Base-by-base conservation (phyloP, 2,113 vertebrate genomes). In the Desmodus rotundus region DNA sequence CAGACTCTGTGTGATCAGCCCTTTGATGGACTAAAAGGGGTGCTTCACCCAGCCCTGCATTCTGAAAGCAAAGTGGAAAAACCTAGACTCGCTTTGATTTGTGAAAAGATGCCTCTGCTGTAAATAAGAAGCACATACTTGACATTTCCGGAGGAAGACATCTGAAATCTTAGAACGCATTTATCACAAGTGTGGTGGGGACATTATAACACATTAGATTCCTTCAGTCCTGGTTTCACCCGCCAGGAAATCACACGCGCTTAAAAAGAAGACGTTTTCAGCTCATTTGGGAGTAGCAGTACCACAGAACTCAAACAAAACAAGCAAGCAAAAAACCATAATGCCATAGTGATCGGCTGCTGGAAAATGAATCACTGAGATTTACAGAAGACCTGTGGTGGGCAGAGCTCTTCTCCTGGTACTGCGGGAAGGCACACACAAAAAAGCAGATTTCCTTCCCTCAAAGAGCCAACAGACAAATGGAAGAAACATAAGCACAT, bases 21-120 rank as follows among this genome's bases (percentile, higher is more conserved):
- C 50, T 96, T 95, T 33, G 80, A 95, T 89, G 80, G 15, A 2
- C 95, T 97, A 95, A 97, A 96, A 97, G 88, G 41, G 31, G 43
- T 92, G 47, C 58, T 94, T 96, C 52, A 54, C 4, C 5, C 15
- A 91, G 50, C n/a, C 89, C 91, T 72, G 31, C 73, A 68, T 38
- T 95, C 70, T 1, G 10, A 96, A 94, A 85, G 61, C 61, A 82
- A 97, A 96, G 33, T 12, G 54, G 54, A 50, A 90, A 96, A 54
- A 20, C 22, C 33, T 83, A 89, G 81, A 22, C 41, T 94, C 95
- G 56, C 93, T 92, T 76, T 88, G 24, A 95, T 78, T 90, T 93
- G 47, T 72, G 80, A 94, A 80, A 96, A 96, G 83, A 26, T 24
- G 52, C 9, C 22, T 70, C 10, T 41, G 80, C 65, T 65, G 28